A percentile compares a stretch with the other conserved stretches of the same genome.
Conservation (phyloP, 2,888 invertebrate species). For the Mycalesis mineus region DNA sequence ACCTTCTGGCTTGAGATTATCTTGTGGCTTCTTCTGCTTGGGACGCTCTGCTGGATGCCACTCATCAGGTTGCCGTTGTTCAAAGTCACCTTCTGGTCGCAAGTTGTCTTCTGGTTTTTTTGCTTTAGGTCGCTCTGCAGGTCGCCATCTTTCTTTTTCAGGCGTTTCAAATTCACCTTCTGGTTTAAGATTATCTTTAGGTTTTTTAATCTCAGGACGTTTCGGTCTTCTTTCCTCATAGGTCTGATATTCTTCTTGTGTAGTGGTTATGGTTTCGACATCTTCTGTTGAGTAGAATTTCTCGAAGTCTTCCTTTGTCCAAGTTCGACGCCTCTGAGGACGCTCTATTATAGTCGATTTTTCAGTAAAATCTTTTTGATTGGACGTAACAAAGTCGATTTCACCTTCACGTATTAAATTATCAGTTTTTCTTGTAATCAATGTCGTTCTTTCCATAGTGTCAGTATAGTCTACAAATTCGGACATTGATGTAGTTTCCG, state of each 20-base stretch:
- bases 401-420: conserved; percentile 84
- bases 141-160: conserved; percentile 47
- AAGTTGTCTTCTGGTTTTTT: conserved; percentile 69
- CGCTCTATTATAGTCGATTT: conserved; percentile 78
- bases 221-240: conserved; percentile 76
- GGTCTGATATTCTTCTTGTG: conserved; percentile 82
- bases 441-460: conserved; percentile 77
- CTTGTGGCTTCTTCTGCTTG: conserved; percentile 59
- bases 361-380: conserved; percentile 80
- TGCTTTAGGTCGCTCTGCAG: conserved; percentile 69
- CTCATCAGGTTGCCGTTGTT: conserved; percentile 42
- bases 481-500: conserved; percentile 82
- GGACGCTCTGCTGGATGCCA: conserved; percentile 65
- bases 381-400: conserved; percentile 82
- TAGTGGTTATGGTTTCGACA: conserved; percentile 79
- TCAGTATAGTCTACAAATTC: conserved; percentile 82
- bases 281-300: conserved; percentile 81
- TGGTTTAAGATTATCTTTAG: conserved; percentile 76
- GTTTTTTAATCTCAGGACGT: conserved; percentile 72
- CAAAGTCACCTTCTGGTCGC: conserved; percentile 47
- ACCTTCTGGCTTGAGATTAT: conserved; percentile 77
- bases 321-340: conserved; percentile 80
- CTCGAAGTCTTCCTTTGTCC: conserved; percentile 85
- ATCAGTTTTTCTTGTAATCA: conserved; percentile 79
- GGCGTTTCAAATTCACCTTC: conserved; percentile 76